Percentiles rank a stretch among this genome's conserved stretches.
phyloP scores from a whole-genome alignment of 2,888 invertebrate genomes.

The Cryptus viduatorius region DNA sequence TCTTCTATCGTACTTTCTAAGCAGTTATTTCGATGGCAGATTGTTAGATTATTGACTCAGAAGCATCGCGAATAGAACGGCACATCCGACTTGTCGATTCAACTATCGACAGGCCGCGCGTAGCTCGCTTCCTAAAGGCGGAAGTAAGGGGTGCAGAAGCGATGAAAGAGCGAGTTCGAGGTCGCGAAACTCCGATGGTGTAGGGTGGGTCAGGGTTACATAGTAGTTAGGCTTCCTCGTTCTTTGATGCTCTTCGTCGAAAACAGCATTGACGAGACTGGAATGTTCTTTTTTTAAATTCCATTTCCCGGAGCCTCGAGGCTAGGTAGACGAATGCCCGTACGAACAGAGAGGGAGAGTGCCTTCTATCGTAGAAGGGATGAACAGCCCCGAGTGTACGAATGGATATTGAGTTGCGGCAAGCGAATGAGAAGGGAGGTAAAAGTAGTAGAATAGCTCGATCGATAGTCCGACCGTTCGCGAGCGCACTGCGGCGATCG shows the following conservation, averaged over 20 bases:
- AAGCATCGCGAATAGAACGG: conserved; percentile 18
- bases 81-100: conserved; percentile 1
- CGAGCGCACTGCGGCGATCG: conserved; percentile 52
- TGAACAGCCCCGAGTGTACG: conserved; percentile 12
- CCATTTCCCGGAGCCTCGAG: conserved; percentile 12
- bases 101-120: conserved; percentile 8
- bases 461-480: conserved; percentile 70
- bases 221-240: conserved; percentile 72
- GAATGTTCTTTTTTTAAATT: conserved; percentile 28
- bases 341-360: conserved; percentile 39
- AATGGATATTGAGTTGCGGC: conserved; percentile 22
- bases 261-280: conserved; percentile 54
- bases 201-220: conserved; percentile 78
- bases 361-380: not conserved
- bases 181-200: conserved; percentile 40
- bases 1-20: not conserved
- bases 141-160: conserved; percentile 8
- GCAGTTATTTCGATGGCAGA: not conserved
- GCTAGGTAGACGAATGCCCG: conserved; percentile 21
- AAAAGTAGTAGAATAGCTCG: conserved; percentile 53
- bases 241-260: conserved; percentile 14
- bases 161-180: conserved; percentile 55
- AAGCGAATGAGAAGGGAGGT: conserved; percentile 36
- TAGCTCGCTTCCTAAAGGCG: conserved; percentile 24
- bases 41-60: conserved; percentile 29